Base-by-base conservation (phyloP, 2,113 vertebrate genomes). In the Ibidorhyncha struthersii region DNA sequence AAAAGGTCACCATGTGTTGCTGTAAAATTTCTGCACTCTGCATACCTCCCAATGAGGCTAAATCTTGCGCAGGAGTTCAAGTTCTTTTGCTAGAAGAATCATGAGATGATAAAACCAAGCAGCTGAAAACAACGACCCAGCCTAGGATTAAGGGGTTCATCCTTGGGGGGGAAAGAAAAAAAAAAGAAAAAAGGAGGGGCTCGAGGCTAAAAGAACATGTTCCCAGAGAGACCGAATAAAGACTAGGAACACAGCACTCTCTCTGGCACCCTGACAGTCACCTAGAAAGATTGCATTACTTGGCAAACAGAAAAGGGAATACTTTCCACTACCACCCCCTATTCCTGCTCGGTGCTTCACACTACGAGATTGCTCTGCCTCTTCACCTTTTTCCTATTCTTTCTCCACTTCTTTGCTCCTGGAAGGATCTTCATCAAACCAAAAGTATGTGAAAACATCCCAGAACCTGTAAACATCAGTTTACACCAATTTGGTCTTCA, bases 1-100 rank as follows among this genome's bases (percentile, higher is more conserved):
- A 36, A 91, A 94, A 91, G 79, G 53, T 88, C 93, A 73, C 61
- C 49, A 11, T 29, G 72, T n/a, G 72, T 32, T 73, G 72, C 72
- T 62, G 66, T 14, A 70, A 50, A 52, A 70, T 21, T 36, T 40
- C 55, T 72, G 40, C 65, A 72, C 40, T 12, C 55, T 5, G 7
- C 61, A 8, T 11, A 52, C 49, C 67, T 63, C 67, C 38, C 59
- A n/a, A 2, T 1, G 0, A 74, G 38, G 21, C 49, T 45, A 34
- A 49, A 45, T 14, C 66, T 21, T 20, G 8, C 17, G 17, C 14
- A 22, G 47, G n/a, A 62, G n/a, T 25, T 56, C 10, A 38, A 27
- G 36, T 34, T 22, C 40, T 67, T 50, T 20, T 19, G 30, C 29
- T 9, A 7, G 22, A 34, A 53, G 50, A 36, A 71, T 26, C 23